Percentiles rank a stretch among this genome's conserved stretches.
phyloP scores from a whole-genome alignment of 2,113 vertebrate species.

The Archilochus colubris region DNA sequence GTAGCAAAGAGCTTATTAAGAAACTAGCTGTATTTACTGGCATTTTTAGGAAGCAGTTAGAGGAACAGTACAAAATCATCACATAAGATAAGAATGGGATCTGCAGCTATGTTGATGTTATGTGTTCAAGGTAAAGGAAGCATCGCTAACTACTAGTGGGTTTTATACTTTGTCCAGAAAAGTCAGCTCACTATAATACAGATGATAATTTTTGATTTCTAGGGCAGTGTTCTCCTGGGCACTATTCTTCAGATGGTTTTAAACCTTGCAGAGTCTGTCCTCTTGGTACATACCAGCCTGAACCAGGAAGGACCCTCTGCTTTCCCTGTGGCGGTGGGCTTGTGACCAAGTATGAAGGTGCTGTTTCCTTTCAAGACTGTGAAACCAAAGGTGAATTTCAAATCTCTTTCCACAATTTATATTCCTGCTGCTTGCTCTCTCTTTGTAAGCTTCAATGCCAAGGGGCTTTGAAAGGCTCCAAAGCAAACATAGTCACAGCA shows the following conservation, averaged over 20 bases:
- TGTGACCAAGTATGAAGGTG: conserved; percentile 87
- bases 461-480: neutral
- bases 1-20: neutral
- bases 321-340: conserved; percentile 93
- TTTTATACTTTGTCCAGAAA: neutral
- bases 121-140: neutral
- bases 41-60: neutral
- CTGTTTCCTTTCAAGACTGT: conserved; percentile 92
- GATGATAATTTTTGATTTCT: conserved; percentile 24
- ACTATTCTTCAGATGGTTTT: conserved; percentile 90
- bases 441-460: neutral
- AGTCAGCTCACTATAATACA: neutral
- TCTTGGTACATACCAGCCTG: conserved; percentile 88
- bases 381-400: conserved; percentile 89
- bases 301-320: conserved; percentile 90
- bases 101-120: neutral
- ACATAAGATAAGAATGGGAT: neutral
- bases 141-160: neutral
- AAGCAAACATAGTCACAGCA: neutral
- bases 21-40: neutral
- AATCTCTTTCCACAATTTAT: neutral
- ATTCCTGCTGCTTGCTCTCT: neutral
- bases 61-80: neutral
- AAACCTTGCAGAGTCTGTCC: conserved; percentile 87
- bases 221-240: conserved; percentile 93